phyloP scores from a whole-genome alignment of 2,888 invertebrate genomes.

The Hipparchia semele region DNA sequence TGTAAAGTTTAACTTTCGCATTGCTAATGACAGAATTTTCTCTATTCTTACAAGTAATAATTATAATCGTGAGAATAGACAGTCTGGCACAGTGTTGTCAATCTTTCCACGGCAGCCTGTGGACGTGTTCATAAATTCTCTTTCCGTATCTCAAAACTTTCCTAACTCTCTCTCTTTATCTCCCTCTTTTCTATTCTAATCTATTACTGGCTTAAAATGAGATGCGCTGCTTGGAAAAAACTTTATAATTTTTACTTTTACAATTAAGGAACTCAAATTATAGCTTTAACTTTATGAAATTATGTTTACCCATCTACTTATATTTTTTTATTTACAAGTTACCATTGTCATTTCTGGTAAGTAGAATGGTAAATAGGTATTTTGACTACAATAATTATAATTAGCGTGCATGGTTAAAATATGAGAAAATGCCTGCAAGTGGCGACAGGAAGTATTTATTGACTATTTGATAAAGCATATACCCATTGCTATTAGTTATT shows the following conservation, averaged over 20 bases:
- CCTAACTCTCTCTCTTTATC: too few relatives aligned
- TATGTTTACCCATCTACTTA: too few relatives aligned
- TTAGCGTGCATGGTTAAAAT: not conserved
- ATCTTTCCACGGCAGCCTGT: not conserved
- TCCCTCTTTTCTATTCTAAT: too few relatives aligned
- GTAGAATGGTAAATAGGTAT: not conserved
- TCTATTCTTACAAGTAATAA: constrained; percentile 35
- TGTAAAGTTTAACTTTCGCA: constrained; percentile 38
- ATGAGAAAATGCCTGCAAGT: constrained; percentile 15
- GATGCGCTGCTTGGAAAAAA: too few relatives aligned
- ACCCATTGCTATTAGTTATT: constrained; percentile 26
- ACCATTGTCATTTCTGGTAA: not conserved
- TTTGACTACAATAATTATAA: not conserved
- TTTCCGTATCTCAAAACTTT: not conserved
- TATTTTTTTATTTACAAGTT: too few relatives aligned
- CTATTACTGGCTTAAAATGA: too few relatives aligned
- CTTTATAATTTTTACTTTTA: not conserved
- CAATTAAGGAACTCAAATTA: too few relatives aligned
- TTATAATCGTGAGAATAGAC: constrained; percentile 40
- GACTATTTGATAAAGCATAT: constrained; percentile 18
- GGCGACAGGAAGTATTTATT: constrained; percentile 26
- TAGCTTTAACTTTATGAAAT: too few relatives aligned
- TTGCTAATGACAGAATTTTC: constrained; percentile 31
- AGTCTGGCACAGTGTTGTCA: not conserved
- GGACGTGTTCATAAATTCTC: not conserved